A percentile compares a stretch with the other conserved stretches of the same genome.
Evolutionary conservation across 1,140 invertebrate genomes (phyloP).

Genomic region (Planococcus citri): DNA sequence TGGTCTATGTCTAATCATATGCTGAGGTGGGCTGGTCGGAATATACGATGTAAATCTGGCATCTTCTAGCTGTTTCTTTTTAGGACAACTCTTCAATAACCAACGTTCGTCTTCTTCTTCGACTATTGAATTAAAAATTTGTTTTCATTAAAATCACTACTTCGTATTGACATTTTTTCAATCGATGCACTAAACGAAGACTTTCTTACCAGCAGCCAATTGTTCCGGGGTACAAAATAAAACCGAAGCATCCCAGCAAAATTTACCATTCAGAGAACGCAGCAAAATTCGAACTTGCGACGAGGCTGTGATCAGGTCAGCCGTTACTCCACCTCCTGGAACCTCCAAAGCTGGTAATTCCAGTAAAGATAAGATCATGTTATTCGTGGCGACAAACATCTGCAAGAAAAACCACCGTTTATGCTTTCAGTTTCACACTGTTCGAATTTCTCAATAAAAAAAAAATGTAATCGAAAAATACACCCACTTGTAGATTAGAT

Average conservation of each 20-base stretch:
- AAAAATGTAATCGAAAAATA: not conserved
- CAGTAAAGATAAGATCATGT: slow-evolving; percentile 77
- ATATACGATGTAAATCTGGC: slow-evolving; percentile 26
- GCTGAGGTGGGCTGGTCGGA: slow-evolving; percentile 37
- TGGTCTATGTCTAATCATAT: slow-evolving; percentile 54
- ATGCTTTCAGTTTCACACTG: not conserved
- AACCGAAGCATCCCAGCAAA: slow-evolving; percentile 88
- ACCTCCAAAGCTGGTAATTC: slow-evolving; percentile 76
- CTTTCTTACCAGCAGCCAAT: not conserved
- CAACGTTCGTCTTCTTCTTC: slow-evolving; percentile 7
- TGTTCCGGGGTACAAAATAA: slow-evolving; percentile 57
- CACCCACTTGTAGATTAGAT: slow-evolving; percentile 52
- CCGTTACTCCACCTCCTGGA: slow-evolving; percentile 71
- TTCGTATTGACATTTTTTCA: not conserved
- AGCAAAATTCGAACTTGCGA: slow-evolving; percentile 64
- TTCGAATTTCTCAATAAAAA: too few relatives aligned
- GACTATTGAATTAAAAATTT: not conserved
- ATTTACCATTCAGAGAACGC: slow-evolving; percentile 89
- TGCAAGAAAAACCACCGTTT: slow-evolving; percentile 2
- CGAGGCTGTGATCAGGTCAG: slow-evolving; percentile 42
- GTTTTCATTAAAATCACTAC: too few relatives aligned
- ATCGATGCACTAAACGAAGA: not conserved
- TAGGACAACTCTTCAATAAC: not conserved
- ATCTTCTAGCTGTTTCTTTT: slow-evolving; percentile 23
- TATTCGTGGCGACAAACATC: slow-evolving; percentile 54